Base-by-base conservation (phyloP, 64 coral and sea anemone genomes). In the Actinia equina region DNA sequence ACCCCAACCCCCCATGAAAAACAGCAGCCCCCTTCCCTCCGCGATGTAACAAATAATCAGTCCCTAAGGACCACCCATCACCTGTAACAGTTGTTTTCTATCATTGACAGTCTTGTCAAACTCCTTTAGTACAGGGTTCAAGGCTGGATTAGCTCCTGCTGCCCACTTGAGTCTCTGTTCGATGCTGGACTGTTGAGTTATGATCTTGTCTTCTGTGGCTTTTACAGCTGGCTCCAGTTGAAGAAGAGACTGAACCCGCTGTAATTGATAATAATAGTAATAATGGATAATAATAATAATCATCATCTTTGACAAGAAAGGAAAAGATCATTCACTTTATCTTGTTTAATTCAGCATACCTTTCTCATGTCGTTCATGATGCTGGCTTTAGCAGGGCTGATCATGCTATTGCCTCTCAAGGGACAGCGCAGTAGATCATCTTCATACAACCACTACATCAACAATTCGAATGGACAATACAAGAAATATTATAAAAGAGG, bases 111-210 rank as follows among this genome's bases (percentile, higher is more conserved):
- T 92, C 51, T 93, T 86, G 23, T 99, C 97, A 90, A 99, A 99
- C 61, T 93, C 94, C 88, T 99, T 86, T 5, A 99, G 84, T 26
- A 95, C 93, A 43, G 97, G 93, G 44, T 99, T 99, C 82, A 99
- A 88, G 10, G 90, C 93, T 20, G 97, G 97, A 85, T 99, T 99
- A 44, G 97, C 97, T 22, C 97, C 97, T 63, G 97, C 97, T 44
- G 97, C 97, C 97, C 97, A 99, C 79, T 99, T 99, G 18, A 99
- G 91, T 12, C 97, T 86, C 22, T 99, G 97, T 84, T 99, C 97
- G 60, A 99, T 99, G 79, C 97, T 99, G 52, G 97, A 95, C 64
- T 99, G 93, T 52, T 95, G 97, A 16, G 82, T 78, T 7, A 77
- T 71, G 44, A 99, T 95, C 61, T 94, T 95, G 43, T 99, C 97